Conservation (phyloP, 1,140 invertebrate genomes). For the Gryon sp. region DNA sequence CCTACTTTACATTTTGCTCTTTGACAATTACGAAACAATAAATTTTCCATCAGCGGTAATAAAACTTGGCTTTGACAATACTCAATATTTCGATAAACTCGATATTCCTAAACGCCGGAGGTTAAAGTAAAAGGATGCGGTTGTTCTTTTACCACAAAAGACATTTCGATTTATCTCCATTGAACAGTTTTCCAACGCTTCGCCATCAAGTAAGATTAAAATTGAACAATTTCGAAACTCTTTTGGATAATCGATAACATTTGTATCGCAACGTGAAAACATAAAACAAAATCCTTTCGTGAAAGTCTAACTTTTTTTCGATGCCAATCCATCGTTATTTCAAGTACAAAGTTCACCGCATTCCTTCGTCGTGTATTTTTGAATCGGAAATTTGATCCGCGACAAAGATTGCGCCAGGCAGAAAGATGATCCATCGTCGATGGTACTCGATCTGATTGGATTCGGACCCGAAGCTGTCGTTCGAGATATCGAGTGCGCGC, state of each 20-base stretch:
- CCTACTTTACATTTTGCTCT: too few relatives aligned
- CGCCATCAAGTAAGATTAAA: constrained; percentile 29
- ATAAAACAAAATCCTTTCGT: too few relatives aligned
- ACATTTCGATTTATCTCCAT: not conserved
- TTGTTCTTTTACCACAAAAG: constrained; percentile 6
- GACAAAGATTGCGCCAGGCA: constrained; percentile 34
- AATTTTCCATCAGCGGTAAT: constrained; percentile 14
- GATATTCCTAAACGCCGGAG: constrained; percentile 6
- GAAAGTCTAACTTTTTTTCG: too few relatives aligned
- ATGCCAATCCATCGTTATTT: too few relatives aligned
- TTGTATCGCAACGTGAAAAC: not conserved
- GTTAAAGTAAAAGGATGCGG: constrained; percentile 15
- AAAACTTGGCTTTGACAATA: not conserved
- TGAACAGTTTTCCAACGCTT: not conserved
- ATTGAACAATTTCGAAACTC: constrained; percentile 14
- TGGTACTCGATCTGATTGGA: constrained; percentile 47
- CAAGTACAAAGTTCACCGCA: not conserved
- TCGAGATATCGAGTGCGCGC: constrained; percentile 2
- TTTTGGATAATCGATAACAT: constrained; percentile 12
- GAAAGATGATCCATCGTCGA: constrained; percentile 29
- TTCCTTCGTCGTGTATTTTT: constrained; percentile 20
- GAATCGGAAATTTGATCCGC: constrained; percentile 36
- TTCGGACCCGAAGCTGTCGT: constrained; percentile 28
- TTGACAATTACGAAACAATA: constrained; percentile 4
- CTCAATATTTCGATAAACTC: constrained; percentile 25